A percentile compares a stretch with the other conserved stretches of the same genome.
Evolutionary conservation across 1,140 invertebrate genomes (phyloP).

Genomic region (Octopus sinensis): DNA sequence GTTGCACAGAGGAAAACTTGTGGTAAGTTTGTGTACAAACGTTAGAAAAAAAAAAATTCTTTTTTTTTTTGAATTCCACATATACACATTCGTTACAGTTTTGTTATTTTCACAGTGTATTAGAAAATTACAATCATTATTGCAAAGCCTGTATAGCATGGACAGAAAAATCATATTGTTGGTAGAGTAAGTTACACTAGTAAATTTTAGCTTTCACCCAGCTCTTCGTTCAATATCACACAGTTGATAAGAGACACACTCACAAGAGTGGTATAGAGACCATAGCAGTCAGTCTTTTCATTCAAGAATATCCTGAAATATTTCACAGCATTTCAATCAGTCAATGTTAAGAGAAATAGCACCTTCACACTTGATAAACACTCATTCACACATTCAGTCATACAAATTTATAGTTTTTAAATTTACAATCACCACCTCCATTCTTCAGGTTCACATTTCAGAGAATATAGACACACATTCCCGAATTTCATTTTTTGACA

Average conservation of each 20-base stretch:
- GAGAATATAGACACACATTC: background rate
- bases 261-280: background rate
- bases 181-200: background rate
- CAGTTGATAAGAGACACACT: too few relatives aligned
- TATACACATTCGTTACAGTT: too few relatives aligned
- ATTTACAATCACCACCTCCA: slow-evolving; percentile 6
- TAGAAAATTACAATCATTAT: too few relatives aligned
- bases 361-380: background rate
- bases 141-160: too few relatives aligned
- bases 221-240: too few relatives aligned
- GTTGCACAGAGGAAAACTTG: too few relatives aligned
- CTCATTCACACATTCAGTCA: background rate
- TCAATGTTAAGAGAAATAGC: background rate
- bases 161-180: too few relatives aligned
- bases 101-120: too few relatives aligned
- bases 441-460: background rate
- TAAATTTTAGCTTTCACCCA: background rate
- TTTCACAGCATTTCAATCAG: background rate
- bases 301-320: background rate
- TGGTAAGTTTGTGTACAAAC: too few relatives aligned
- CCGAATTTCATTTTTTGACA: background rate
- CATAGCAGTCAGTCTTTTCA: background rate
- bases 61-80: too few relatives aligned
- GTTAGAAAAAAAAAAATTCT: too few relatives aligned
- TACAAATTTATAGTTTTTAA: background rate